Base-by-base conservation (phyloP, 1,140 invertebrate genomes). In the Lasioglossum albipes region DNA sequence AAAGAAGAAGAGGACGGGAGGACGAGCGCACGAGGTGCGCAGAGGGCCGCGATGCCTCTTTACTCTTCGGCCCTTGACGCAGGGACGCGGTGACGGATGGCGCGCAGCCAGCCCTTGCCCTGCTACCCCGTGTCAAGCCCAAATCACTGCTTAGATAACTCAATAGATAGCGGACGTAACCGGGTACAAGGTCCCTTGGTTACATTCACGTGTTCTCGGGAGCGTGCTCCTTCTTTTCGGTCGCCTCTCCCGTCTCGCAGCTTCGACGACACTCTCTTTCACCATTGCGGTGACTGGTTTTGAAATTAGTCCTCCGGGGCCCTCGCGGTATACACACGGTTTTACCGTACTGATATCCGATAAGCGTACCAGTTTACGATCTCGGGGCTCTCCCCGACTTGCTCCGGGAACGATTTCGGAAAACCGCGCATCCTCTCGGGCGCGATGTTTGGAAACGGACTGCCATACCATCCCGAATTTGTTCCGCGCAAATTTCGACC, bases 121-220 rank as follows among this genome's bases (percentile, higher is more conserved):
- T 76, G 77, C 65, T 86, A 75, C 20, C 73, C 69, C 49, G 74
- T 86, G 85, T 86, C 85, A 86, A 67, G 64, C 78, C 77, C 81
- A 73, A 86, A 86, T 86, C 81, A 68, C 74, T 86, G 79, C 74
- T 87, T 86, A 87, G 84, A 87, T 87, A 86, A 87, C 84, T 87
- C 76, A 87, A 87, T 87, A 86, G 76, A 86, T 86, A 86, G 85
- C 71, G 66, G 16, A 49, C 13, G 45, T 49, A 12, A 31, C 20
- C 59, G 67, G 68, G 78, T 57, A 74, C 73, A 52, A 7, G 59
- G 42, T 9, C 10, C 45, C 57, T n/a, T 20, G 57, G 57, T 59
- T 59, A 59, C 57, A n/a, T 59, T n/a, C 57, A 54, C 52, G 36
- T 36, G 36, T 5, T 36, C 36, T 36, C 36, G 52, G 52, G 52